Conservation (phyloP, 2,797 vertebrate genomes). For the Fistularia tabacaria region DNA sequence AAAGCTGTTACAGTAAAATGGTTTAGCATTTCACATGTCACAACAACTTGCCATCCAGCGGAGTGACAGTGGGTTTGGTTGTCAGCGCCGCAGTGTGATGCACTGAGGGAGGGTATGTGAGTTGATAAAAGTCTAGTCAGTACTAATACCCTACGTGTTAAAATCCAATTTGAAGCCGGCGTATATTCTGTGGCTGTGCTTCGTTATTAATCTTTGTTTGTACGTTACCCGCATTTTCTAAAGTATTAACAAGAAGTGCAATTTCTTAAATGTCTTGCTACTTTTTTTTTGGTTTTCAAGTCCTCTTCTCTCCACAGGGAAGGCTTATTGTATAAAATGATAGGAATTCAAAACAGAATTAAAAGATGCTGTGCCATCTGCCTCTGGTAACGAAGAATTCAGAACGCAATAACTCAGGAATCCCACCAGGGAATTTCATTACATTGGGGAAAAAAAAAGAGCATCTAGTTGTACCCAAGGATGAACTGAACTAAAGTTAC, state of each 20-base stretch:
- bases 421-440: too few relatives aligned
- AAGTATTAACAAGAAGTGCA: slow-evolving; percentile 4
- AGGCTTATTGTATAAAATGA: too few relatives aligned
- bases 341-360: too few relatives aligned
- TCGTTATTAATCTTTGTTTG: neutral
- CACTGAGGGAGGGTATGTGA: slow-evolving; percentile 11
- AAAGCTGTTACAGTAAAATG: slow-evolving; percentile 54
- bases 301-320: neutral
- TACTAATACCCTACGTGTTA: slow-evolving; percentile 19
- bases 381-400: neutral
- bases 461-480: too few relatives aligned
- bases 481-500: too few relatives aligned
- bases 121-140: slow-evolving; percentile 13
- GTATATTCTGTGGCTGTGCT: slow-evolving; percentile 8
- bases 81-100: slow-evolving; percentile 15
- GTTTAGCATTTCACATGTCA: slow-evolving; percentile 47
- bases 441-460: too few relatives aligned
- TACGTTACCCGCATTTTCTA: slow-evolving; percentile 9
- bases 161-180: slow-evolving; percentile 37
- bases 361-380: neutral
- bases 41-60: slow-evolving; percentile 32
- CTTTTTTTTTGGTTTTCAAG: slow-evolving; percentile 2
- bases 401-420: too few relatives aligned
- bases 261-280: slow-evolving; percentile 12
- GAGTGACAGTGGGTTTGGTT: slow-evolving; percentile 24